Evolutionary conservation across 37 sponge, comb jelly and placozoan species (phyloP).

Genomic region (Dysidea cf. avara): DNA sequence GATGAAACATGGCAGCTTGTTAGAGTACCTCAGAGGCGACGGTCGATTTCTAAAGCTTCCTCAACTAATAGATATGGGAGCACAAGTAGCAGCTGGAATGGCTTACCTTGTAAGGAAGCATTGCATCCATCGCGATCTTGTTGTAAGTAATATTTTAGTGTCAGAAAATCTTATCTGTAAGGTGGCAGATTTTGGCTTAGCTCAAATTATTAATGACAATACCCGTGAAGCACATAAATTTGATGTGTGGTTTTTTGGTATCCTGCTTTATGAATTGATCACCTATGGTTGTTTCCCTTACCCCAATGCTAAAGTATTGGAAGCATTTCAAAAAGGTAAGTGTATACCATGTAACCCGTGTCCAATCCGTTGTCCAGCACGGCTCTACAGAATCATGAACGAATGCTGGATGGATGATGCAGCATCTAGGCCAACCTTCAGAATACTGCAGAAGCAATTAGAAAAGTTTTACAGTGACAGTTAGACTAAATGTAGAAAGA

Average conservation of each 20-base stretch:
- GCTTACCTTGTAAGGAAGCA: conserved; percentile 90
- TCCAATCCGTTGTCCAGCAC: conserved; percentile 70
- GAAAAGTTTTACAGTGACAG: conserved; percentile 91
- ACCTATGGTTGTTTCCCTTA: conserved; percentile 96
- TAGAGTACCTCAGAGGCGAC: too few species aligned
- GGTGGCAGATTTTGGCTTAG: too few species aligned
- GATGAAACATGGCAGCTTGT: too few species aligned
- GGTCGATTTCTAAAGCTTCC: too few species aligned
- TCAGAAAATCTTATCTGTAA: too few species aligned
- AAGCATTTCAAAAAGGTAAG: conserved; percentile 71
- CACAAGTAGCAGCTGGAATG: conserved; percentile 94
- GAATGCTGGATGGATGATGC: conserved; percentile 91
- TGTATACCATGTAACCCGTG: conserved; percentile 87
- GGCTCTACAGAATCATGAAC: conserved; percentile 79
- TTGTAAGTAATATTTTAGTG: too few species aligned
- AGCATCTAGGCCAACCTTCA: conserved; percentile 80
- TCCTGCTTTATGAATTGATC: too few species aligned
- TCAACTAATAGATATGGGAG: too few species aligned
- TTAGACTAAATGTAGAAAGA: too few species aligned
- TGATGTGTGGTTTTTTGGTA: conserved; percentile 98
- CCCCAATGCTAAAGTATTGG: conserved; percentile 96
- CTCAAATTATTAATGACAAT: conserved; percentile 85
- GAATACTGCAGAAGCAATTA: conserved; percentile 80
- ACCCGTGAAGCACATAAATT: conserved; percentile 88
- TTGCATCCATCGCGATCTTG: conserved; percentile 97